A percentile compares a stretch with the other conserved stretches of the same genome.
These are phyloP conservation scores for Notarius quadriscutis DNA, from an alignment of 2,113 vertebrate species.

Conservation along the genomic window DNA sequence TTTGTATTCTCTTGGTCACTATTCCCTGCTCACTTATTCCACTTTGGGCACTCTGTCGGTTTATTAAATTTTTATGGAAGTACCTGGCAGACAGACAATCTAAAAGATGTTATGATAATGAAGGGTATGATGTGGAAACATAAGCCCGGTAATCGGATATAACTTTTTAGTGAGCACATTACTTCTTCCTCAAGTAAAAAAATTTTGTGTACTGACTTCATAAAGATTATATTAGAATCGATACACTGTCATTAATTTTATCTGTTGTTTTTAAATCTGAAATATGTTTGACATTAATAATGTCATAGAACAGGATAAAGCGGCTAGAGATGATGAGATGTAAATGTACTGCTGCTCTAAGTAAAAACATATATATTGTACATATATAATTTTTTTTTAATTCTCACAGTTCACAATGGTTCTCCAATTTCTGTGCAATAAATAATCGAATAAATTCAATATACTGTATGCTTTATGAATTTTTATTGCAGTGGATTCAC, in stretches of 20 bases:
- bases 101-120: conserved; percentile 47
- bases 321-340: too few relatives aligned
- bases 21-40: conserved; percentile 74
- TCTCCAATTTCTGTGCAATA: not conserved
- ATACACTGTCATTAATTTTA: too few relatives aligned
- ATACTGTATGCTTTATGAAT: not conserved
- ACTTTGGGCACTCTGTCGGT: conserved; percentile 66
- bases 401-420: not conserved
- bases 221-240: not conserved
- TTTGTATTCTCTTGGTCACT: conserved; percentile 71
- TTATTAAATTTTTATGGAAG: conserved; percentile 40
- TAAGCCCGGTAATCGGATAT: conserved; percentile 23
- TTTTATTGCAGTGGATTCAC: not conserved
- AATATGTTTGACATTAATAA: not conserved
- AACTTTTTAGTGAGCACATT: not conserved
- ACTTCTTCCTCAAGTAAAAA: not conserved
- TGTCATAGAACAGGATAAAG: too few relatives aligned
- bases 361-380: too few relatives aligned
- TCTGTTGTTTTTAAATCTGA: not conserved
- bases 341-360: not conserved
- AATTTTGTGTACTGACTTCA: not conserved
- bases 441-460: not conserved
- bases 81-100: conserved; percentile 34
- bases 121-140: conserved; percentile 50
- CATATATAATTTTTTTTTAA: too few relatives aligned